phyloP scores from a whole-genome alignment of 2,888 invertebrate genomes.

The Leptogaster cylindrica region DNA sequence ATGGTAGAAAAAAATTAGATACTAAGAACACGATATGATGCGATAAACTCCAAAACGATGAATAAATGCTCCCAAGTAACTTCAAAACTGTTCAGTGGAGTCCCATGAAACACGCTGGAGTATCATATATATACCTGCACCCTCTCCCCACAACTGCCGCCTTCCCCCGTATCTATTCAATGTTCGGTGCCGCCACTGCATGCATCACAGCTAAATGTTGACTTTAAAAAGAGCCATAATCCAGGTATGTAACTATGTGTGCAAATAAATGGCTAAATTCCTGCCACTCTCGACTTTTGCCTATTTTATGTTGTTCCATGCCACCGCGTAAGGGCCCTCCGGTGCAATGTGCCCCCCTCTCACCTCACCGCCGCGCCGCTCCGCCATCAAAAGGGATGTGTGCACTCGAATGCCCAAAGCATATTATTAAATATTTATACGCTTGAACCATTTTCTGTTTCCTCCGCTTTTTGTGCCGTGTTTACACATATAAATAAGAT shows the following conservation, averaged over 20 bases:
- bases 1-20: neutral
- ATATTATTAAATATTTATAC: slow-evolving; percentile 38
- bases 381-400: neutral
- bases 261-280: slow-evolving; percentile 35
- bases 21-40: slow-evolving; percentile 2
- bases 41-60: slow-evolving; percentile 22
- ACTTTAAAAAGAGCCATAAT: slow-evolving; percentile 35
- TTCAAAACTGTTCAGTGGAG: neutral
- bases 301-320: slow-evolving; percentile 23
- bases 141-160: neutral
- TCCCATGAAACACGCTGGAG: neutral
- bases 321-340: slow-evolving; percentile 16
- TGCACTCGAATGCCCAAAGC: slow-evolving; percentile 22
- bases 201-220: slow-evolving; percentile 18
- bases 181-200: neutral
- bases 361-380: neutral
- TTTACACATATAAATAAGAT: slow-evolving; percentile 28
- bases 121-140: neutral
- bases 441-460: slow-evolving; percentile 28
- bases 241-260: slow-evolving; percentile 35
- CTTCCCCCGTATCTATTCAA: neutral
- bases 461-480: slow-evolving; percentile 22
- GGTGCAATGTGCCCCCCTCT: neutral
- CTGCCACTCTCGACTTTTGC: slow-evolving; percentile 18
- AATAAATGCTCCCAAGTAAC: slow-evolving; percentile 4